These are phyloP conservation scores for Cheilosia vulpina DNA, from an alignment of 2,888 invertebrate species.

Conservation along the genomic window DNA sequence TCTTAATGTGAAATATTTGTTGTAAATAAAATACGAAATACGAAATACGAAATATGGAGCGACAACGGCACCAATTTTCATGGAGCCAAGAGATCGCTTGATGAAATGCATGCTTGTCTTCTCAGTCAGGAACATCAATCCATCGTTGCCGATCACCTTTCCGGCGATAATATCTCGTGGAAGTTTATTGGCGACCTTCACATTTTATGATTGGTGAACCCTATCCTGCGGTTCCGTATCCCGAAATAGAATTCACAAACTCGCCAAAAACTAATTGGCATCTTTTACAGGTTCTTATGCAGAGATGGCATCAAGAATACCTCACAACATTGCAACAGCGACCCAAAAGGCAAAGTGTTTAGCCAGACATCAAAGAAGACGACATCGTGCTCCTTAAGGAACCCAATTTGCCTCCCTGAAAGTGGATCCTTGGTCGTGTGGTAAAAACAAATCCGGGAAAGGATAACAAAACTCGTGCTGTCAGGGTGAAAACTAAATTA, in stretches of 20 bases:
- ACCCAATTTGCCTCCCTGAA: neutral
- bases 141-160: slow-evolving; percentile 8
- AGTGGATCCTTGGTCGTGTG: neutral
- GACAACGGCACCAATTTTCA: slow-evolving; percentile 25
- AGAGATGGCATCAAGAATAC: neutral
- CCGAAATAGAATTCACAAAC: neutral
- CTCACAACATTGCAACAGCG: slow-evolving; percentile 1
- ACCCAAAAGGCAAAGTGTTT: neutral
- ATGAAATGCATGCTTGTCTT: slow-evolving; percentile 7
- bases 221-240: slow-evolving; percentile 12
- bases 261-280: slow-evolving; percentile 2
- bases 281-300: slow-evolving; percentile 2
- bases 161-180: slow-evolving; percentile 11
- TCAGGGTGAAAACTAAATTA: too few species aligned
- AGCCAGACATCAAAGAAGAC: too few species aligned
- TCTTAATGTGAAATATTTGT: too few species aligned
- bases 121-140: slow-evolving; percentile 16
- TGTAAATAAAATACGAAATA: too few species aligned
- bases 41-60: slow-evolving; percentile 30
- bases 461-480: neutral
- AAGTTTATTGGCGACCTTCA: slow-evolving; percentile 13
- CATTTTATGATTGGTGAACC: slow-evolving; percentile 42
- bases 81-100: neutral
- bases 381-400: too few species aligned
- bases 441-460: neutral